Percentiles rank a stretch among this genome's conserved stretches.
These are phyloP conservation scores for Ellobius talpinus DNA, from an alignment of 2,113 vertebrate species.

Conservation along the genomic window DNA sequence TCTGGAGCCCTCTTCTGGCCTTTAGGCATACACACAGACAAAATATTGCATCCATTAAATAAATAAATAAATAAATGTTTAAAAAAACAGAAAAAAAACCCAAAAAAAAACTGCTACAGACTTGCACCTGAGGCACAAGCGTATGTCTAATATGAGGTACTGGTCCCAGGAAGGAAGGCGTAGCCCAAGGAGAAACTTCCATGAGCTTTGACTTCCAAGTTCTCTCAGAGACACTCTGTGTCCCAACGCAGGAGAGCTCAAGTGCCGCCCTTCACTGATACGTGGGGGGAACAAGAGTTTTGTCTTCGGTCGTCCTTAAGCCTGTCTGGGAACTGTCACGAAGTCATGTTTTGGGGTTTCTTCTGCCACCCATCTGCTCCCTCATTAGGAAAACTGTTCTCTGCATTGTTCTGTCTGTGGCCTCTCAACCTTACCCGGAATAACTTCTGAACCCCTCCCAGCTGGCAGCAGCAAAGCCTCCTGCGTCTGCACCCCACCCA, in stretches of 20 bases:
- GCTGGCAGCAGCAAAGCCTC: not conserved
- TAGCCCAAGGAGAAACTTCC: not conserved
- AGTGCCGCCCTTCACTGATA: not conserved
- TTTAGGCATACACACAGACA: too few relatives aligned
- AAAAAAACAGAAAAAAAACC: too few relatives aligned
- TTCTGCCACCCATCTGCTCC: not conserved
- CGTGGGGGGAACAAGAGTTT: not conserved
- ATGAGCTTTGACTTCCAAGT: not conserved
- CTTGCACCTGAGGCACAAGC: not conserved
- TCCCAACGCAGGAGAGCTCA: not conserved
- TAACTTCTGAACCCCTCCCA: conserved; percentile 1
- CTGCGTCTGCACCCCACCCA: not conserved
- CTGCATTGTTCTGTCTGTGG: not conserved
- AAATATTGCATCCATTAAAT: too few relatives aligned
- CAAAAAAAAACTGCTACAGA: too few relatives aligned
- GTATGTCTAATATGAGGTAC: not conserved
- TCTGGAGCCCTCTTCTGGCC: too few relatives aligned
- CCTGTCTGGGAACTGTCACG: too few relatives aligned
- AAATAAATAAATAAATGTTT: too few relatives aligned
- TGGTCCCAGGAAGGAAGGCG: not conserved
- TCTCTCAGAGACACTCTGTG: not conserved
- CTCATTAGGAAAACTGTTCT: not conserved
- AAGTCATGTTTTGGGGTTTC: not conserved
- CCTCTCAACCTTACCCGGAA: not conserved
- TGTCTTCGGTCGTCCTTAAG: not conserved